These are phyloP conservation scores for Saxidomus purpurata DNA, from an alignment of 1,140 invertebrate species.

Conservation along the genomic window DNA sequence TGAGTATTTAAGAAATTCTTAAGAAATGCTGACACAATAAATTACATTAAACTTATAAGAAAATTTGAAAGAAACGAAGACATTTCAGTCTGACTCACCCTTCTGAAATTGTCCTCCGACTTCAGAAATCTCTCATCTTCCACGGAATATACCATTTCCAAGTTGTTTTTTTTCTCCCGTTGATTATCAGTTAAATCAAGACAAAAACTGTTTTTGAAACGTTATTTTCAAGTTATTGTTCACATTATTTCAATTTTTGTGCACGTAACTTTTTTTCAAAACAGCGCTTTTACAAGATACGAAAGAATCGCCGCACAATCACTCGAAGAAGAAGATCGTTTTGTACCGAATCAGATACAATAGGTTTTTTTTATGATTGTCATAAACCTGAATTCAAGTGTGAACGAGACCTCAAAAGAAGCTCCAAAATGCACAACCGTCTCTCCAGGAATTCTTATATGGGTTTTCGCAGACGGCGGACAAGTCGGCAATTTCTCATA, in stretches of 20 bases:
- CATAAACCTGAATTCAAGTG: neutral
- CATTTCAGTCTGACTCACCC: neutral
- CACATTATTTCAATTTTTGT: too few species aligned
- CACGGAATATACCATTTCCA: constrained; percentile 21
- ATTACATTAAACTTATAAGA: too few species aligned
- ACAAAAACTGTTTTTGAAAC: too few species aligned
- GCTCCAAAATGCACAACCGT: constrained; percentile 10
- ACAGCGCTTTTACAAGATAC: too few species aligned
- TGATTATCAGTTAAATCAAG: too few species aligned
- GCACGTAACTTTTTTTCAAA: too few species aligned
- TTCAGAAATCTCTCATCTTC: constrained; percentile 4
- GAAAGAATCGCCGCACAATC: too few species aligned
- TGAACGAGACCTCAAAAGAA: neutral
- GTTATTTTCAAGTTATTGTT: too few species aligned
- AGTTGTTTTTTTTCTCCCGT: neutral
- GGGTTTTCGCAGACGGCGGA: neutral
- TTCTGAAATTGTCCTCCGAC: neutral
- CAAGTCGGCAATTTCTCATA: neutral
- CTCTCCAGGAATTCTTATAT: constrained; percentile 7
- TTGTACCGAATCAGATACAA: neutral
- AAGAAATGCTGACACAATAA: too few species aligned
- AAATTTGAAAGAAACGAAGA: too few species aligned
- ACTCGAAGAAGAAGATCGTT: neutral
- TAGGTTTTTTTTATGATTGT: neutral
- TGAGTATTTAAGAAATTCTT: too few species aligned